Conservation (phyloP, 2,888 invertebrate species). For the Ennomos erosarius region DNA sequence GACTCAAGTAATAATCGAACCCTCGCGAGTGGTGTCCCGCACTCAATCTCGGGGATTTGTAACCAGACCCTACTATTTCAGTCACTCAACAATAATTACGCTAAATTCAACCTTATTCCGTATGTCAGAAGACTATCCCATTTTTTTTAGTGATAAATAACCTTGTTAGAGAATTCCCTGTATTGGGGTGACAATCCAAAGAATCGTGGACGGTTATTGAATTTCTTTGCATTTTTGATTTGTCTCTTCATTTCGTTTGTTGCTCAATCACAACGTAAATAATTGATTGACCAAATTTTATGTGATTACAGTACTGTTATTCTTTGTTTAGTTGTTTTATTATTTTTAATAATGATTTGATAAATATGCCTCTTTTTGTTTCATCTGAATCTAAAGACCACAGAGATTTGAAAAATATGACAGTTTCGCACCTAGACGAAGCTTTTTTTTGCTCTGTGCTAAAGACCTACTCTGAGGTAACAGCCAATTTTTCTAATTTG, state of each 20-base stretch:
- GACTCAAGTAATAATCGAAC: constrained; percentile 77
- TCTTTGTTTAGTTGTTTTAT: constrained; percentile 15
- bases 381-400: too few relatives aligned
- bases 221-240: constrained; percentile 81
- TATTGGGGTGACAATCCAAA: constrained; percentile 78
- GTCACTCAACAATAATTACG: constrained; percentile 29
- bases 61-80: constrained; percentile 51
- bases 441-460: too few relatives aligned
- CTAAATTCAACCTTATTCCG: constrained; percentile 51
- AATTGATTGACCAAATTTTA: constrained; percentile 37
- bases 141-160: constrained; percentile 20
- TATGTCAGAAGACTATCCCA: constrained; percentile 33
- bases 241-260: constrained; percentile 67
- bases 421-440: too few relatives aligned
- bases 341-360: not conserved
- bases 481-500: too few relatives aligned
- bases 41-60: constrained; percentile 78
- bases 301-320: constrained; percentile 21
- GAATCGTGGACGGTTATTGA: constrained; percentile 78
- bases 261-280: constrained; percentile 55
- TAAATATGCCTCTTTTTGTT: too few relatives aligned
- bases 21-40: constrained; percentile 70
- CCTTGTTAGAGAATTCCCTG: constrained; percentile 53
- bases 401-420: too few relatives aligned
- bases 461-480: too few relatives aligned